Evolutionary conservation across 2,797 vertebrate genomes (phyloP).

Genomic region (Sardinella longiceps): DNA sequence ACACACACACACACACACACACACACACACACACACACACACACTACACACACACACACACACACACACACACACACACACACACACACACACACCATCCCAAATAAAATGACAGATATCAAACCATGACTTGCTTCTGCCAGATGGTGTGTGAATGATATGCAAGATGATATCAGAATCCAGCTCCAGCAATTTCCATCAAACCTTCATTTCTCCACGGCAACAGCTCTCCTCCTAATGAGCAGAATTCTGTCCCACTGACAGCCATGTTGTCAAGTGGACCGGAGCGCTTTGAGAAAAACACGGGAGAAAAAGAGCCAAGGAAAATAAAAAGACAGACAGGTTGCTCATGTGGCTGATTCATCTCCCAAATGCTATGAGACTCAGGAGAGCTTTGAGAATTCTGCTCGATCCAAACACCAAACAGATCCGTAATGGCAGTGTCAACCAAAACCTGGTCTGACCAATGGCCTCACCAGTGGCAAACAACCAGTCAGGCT

Average conservation of each 20-base stretch:
- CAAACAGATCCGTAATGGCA: background rate
- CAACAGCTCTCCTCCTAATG: background rate
- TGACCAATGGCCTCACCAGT: background rate
- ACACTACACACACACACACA: background rate
- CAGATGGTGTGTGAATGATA: background rate
- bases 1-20: background rate
- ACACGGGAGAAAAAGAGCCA: background rate
- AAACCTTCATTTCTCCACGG: background rate
- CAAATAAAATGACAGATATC: background rate
- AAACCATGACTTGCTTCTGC: background rate
- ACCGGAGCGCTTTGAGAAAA: background rate
- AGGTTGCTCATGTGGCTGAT: background rate
- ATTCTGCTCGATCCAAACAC: background rate
- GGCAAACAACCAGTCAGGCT: background rate
- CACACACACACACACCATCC: background rate
- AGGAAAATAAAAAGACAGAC: background rate
- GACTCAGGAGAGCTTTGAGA: background rate
- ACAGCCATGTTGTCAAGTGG: background rate
- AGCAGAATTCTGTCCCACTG: background rate
- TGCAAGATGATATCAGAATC: background rate
- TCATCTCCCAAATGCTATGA: background rate
- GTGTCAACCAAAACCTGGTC: background rate
- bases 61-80: background rate
- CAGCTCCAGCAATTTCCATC: background rate
- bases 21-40: background rate